Evolutionary conservation across 2,888 invertebrate genomes (phyloP).

Genomic region (Stenoptilia bipunctidactyla): DNA sequence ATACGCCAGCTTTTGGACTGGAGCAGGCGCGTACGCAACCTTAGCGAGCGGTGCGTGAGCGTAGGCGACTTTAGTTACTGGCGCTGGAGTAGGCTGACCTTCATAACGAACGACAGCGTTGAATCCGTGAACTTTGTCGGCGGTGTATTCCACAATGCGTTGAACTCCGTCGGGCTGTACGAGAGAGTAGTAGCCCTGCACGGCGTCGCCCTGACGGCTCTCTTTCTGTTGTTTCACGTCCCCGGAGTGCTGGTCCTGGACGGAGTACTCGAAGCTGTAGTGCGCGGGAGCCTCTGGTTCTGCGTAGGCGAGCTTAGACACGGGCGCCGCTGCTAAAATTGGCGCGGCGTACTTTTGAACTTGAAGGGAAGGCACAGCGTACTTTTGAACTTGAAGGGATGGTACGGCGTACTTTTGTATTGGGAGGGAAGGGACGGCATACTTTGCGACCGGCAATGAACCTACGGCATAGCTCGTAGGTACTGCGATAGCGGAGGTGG

Average conservation of each 20-base stretch:
- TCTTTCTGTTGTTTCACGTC: conserved; percentile 62
- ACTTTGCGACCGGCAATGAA: conserved; percentile 20
- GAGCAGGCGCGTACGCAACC: conserved; percentile 8
- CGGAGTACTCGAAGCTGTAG: conserved; percentile 56
- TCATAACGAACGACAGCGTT: conserved; percentile 58
- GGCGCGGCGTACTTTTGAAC: not conserved
- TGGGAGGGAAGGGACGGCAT: conserved; percentile 25
- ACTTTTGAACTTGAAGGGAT: not conserved
- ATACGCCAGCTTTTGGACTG: conserved; percentile 14
- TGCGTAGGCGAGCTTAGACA: conserved; percentile 32
- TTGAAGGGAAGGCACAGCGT: not conserved
- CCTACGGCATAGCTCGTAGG: conserved; percentile 20
- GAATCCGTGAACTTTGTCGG: conserved; percentile 53
- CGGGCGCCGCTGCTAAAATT: not conserved
- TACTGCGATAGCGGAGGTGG: conserved; percentile 29
- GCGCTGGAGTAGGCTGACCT: conserved; percentile 32
- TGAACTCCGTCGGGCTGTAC: conserved; percentile 57
- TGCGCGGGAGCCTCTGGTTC: conserved; percentile 46
- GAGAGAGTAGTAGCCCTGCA: conserved; percentile 61
- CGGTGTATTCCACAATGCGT: conserved; percentile 57
- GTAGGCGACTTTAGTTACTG: conserved; percentile 4
- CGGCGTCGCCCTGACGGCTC: conserved; percentile 46
- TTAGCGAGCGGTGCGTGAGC: not conserved
- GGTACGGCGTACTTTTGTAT: conserved; percentile 21
- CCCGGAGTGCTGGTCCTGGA: conserved; percentile 51